phyloP scores from a whole-genome alignment of 2,797 vertebrate genomes.

The Lagorchestes hirsutus region DNA sequence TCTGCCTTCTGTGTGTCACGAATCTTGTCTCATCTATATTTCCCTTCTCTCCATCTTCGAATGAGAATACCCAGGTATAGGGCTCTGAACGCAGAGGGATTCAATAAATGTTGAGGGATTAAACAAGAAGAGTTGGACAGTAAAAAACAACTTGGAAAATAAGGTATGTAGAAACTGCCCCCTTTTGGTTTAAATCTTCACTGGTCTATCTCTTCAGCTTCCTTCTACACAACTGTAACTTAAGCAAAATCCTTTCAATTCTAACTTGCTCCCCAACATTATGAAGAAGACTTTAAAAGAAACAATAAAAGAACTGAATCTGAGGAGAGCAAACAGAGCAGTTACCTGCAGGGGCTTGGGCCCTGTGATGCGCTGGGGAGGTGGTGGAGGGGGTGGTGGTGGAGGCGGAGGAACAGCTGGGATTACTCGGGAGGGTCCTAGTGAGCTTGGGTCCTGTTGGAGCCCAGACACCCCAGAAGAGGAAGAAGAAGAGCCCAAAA shows the following conservation, averaged over 20 bases:
- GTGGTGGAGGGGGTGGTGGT: constrained; percentile 88
- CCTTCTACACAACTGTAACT: constrained; percentile 2
- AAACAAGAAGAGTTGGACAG: background rate
- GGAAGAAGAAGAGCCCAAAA: constrained; percentile 92
- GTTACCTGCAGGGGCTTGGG: constrained; percentile 93
- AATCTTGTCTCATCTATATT: background rate
- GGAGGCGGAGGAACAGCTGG: constrained; percentile 85
- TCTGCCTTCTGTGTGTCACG: background rate
- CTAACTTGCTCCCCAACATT: background rate
- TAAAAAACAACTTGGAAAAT: background rate
- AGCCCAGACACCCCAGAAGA: constrained; percentile 75
- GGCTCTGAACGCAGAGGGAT: background rate
- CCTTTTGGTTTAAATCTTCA: background rate
- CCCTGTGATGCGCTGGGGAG: constrained; percentile 90
- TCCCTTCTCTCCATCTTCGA: background rate
- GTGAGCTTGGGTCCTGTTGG: constrained; percentile 70
- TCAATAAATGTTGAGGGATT: background rate
- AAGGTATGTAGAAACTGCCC: background rate
- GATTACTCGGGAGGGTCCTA: constrained; percentile 51
- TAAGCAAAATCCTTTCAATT: background rate
- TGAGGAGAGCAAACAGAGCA: background rate
- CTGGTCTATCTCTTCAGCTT: background rate
- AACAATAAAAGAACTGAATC: background rate
- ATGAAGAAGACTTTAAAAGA: background rate
- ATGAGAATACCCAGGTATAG: background rate